Base-by-base conservation (phyloP, 2,113 vertebrate species). In the Caranx melampygus region DNA sequence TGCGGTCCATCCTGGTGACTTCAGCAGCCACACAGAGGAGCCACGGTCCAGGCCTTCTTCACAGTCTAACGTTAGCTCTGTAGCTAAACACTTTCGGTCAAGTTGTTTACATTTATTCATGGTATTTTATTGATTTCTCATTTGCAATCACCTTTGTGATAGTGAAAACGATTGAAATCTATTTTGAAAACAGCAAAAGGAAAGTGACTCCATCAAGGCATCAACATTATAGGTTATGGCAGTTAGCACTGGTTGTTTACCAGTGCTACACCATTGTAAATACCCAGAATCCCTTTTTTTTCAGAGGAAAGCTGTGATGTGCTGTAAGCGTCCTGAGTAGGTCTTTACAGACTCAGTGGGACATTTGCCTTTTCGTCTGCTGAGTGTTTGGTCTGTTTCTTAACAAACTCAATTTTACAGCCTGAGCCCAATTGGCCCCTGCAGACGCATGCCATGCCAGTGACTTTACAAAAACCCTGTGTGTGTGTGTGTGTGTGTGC, bases 361-460 rank as follows among this genome's bases (percentile, higher is more conserved):
- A 87, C 75, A 31, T 86, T 72, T 84, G 78, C 63, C 73, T 87
- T 86, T 91, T 91, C 49, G 83, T 84, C 86, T 82, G 79, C 72
- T 21, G 65, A 75, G 78, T 83, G 76, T 86, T 91, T 61, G 62
- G 66, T 75, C 86, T 85, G 89, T 91, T 79, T 80, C 83, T 78
- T 83, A 80, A 88, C 82, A 89, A 78, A 78, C 79, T 40, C 74
- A 35, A 71, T 83, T 87, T 87, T 84, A 88, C 80, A 88, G 82
- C 79, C 87, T 49, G 67, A 79, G 84, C 45, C 75, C 74, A 71
- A 40, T 78, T 90, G 89, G 88, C 83, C 80, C 66, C 31, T 33
- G 64, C 68, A 79, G 78, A 81, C 83, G 18, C 55, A 78, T 37
- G 34, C 84, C 72, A 82, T 71, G 76, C 87, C 88, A 89, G 79